Conservation (phyloP, 1,140 invertebrate genomes). For the Plectrocnemia conspersa region DNA sequence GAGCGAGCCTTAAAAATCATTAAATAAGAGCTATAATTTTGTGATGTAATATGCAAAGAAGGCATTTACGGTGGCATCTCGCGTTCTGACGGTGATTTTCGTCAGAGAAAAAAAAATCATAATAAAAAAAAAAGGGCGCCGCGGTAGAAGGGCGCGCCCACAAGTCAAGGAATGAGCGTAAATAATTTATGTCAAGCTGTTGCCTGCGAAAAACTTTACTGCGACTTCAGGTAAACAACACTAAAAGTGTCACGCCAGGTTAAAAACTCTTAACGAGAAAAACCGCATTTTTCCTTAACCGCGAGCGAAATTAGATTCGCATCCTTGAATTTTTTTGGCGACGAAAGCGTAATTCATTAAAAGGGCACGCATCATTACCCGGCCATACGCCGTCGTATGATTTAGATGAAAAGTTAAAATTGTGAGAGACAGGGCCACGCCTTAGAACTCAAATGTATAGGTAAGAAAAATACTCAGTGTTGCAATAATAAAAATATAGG, state of each 20-base stretch:
- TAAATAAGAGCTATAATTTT: no score
- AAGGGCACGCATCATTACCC: constrained; percentile 30
- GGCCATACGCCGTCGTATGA: constrained; percentile 18
- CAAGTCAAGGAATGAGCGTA: constrained; percentile 25
- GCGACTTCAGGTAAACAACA: constrained; percentile 30
- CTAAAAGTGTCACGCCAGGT: constrained; percentile 25
- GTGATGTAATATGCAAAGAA: no score
- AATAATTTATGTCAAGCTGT: constrained; percentile 36
- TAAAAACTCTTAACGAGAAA: constrained; percentile 30
- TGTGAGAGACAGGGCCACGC: no score
- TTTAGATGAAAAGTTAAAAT: constrained; percentile 32
- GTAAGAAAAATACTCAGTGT: no score
- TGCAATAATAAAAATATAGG: no score
- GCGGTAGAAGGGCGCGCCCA: constrained; percentile 6
- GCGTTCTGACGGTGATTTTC: neutral
- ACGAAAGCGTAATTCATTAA: constrained; percentile 29
- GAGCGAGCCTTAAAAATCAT: no score
- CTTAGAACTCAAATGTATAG: no score
- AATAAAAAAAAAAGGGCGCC: neutral
- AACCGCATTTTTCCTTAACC: constrained; percentile 19
- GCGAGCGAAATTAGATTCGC: constrained; percentile 28
- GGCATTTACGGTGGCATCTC: neutral
- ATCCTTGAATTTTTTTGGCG: constrained; percentile 26
- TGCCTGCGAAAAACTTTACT: constrained; percentile 29
- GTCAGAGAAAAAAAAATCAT: neutral